These are phyloP conservation scores for Limenitis camilla DNA, from an alignment of 2,888 invertebrate species.

Conservation along the genomic window DNA sequence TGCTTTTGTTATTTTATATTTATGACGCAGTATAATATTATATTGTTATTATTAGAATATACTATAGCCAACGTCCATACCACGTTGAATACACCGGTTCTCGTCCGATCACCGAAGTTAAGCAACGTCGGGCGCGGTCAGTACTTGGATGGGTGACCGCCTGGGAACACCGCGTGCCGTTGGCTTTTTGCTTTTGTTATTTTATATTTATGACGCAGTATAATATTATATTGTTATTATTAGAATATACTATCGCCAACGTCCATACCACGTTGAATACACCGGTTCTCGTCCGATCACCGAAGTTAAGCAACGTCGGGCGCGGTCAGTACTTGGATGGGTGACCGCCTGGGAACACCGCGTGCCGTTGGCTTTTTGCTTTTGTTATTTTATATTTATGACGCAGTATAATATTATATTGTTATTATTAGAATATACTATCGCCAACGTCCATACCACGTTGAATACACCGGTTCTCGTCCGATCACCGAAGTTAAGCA, in stretches of 20 bases:
- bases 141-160: conserved; percentile 52
- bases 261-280: conserved; percentile 43
- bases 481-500: conserved; percentile 48
- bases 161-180: conserved; percentile 48
- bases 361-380: conserved; percentile 43
- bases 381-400: no score
- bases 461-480: conserved; percentile 44
- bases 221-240: no score
- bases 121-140: conserved; percentile 44
- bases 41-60: not conserved
- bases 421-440: not conserved
- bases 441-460: conserved; percentile 42
- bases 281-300: conserved; percentile 48
- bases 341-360: conserved; percentile 51
- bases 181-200: conserved; percentile 38
- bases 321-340: conserved; percentile 49
- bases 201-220: no score
- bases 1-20: no score
- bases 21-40: no score
- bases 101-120: conserved; percentile 48
- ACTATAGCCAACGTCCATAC: conserved; percentile 38
- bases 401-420: no score
- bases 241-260: no score
- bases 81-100: conserved; percentile 42
- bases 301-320: conserved; percentile 46